Conservation (phyloP, 2,888 invertebrate species). For the Aproaerema taeniolella region DNA sequence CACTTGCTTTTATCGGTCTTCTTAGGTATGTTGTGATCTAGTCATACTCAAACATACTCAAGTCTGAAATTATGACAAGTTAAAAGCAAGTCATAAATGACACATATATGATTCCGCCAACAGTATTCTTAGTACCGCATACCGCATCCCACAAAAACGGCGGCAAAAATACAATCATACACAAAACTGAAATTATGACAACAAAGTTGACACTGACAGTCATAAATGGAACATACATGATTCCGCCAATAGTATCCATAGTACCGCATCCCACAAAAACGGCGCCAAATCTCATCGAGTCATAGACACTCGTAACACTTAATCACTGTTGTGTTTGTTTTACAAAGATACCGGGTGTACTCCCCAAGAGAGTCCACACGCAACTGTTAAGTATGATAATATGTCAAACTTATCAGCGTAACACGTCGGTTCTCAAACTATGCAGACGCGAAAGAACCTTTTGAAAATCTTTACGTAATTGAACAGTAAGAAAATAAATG, state of each 20-base stretch:
- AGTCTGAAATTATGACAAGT: too few relatives aligned
- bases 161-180: too few relatives aligned
- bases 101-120: slow-evolving; percentile 9
- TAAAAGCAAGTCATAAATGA: neutral
- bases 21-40: too few relatives aligned
- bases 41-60: too few relatives aligned
- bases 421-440: too few relatives aligned
- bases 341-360: neutral
- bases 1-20: too few relatives aligned
- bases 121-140: slow-evolving; percentile 15
- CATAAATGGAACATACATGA: slow-evolving; percentile 5
- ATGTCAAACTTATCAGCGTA: neutral
- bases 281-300: slow-evolving; percentile 1
- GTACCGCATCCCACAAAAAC: slow-evolving; percentile 13
- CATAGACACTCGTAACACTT: too few relatives aligned
- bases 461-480: neutral
- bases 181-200: too few relatives aligned
- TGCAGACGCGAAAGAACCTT: neutral
- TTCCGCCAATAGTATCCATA: slow-evolving; percentile 14
- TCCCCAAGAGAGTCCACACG: neutral
- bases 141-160: slow-evolving; percentile 11
- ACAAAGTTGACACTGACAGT: too few relatives aligned
- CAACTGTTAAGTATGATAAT: neutral
- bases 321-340: too few relatives aligned
- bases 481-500: too few relatives aligned